A percentile compares a stretch with the other conserved stretches of the same genome.
phyloP scores from a whole-genome alignment of 2,113 vertebrate species.

The Lepus europaeus region DNA sequence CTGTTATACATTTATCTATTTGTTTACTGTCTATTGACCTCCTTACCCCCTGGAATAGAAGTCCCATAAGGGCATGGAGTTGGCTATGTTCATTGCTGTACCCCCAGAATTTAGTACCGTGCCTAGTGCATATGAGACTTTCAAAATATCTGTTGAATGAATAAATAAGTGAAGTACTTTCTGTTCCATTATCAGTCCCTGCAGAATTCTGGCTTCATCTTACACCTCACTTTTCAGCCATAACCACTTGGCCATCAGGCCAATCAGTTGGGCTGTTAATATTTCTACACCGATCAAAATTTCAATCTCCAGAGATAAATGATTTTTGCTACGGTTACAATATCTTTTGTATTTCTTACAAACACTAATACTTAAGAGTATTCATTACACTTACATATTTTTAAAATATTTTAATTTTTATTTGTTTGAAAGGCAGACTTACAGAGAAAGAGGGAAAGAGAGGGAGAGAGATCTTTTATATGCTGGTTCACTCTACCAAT shows the following conservation, averaged over 20 bases:
- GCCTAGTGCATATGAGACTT: background rate
- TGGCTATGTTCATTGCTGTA: background rate
- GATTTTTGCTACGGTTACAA: background rate
- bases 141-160: background rate
- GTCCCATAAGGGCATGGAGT: background rate
- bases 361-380: background rate
- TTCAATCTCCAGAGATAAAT: conserved; percentile 49
- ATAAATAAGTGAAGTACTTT: background rate
- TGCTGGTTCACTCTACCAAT: too few species aligned
- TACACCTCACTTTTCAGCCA: background rate
- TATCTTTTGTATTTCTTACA: conserved; percentile 3
- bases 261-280: background rate
- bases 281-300: conserved; percentile 35
- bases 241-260: background rate
- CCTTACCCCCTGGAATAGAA: background rate
- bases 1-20: background rate
- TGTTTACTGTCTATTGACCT: background rate
- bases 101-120: background rate
- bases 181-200: background rate
- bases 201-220: conserved; percentile 43
- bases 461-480: too few species aligned
- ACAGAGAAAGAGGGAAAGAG: too few species aligned
- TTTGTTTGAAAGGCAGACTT: too few species aligned
- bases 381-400: background rate
- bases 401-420: too few species aligned